phyloP scores from a whole-genome alignment of 2,113 vertebrate genomes.

The Bombycilla garrulus region DNA sequence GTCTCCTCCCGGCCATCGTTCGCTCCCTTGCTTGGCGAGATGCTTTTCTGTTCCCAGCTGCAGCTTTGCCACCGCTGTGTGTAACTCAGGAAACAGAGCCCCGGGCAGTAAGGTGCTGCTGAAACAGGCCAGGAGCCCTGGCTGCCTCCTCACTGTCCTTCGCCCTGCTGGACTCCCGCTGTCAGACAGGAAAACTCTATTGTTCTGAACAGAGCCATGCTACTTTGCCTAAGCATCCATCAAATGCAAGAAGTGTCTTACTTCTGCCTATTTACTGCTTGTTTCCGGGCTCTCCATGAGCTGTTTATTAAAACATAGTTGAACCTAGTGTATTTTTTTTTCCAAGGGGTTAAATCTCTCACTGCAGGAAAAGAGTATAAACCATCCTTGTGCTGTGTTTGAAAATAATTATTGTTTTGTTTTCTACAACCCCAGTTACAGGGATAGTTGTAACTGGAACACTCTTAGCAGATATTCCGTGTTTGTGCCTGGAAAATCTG shows the following conservation, averaged over 20 bases:
- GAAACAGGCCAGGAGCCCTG: neutral
- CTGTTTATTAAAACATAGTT: neutral
- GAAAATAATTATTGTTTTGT: neutral
- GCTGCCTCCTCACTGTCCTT: neutral
- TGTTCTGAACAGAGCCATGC: neutral
- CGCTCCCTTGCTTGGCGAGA: neutral
- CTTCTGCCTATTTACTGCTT: neutral
- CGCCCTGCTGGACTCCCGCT: accelerated
- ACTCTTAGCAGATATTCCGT: neutral
- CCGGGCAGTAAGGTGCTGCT: neutral
- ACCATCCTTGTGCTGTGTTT: neutral
- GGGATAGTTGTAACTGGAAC: neutral
- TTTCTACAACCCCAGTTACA: neutral
- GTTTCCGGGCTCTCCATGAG: neutral
- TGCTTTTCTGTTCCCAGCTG: neutral
- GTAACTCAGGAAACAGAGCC: neutral
- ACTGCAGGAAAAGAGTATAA: neutral
- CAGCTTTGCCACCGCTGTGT: neutral
- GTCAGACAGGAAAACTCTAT: neutral
- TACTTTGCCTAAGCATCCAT: neutral
- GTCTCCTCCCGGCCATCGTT: neutral
- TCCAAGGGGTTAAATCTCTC: neutral
- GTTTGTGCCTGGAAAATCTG: neutral
- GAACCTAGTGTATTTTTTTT: neutral
- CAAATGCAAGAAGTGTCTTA: neutral